Evolutionary conservation across 2,797 vertebrate genomes (phyloP), one percentile per base, ranked within the genome.

Genomic region (Crotalus adamanteus): DNA sequence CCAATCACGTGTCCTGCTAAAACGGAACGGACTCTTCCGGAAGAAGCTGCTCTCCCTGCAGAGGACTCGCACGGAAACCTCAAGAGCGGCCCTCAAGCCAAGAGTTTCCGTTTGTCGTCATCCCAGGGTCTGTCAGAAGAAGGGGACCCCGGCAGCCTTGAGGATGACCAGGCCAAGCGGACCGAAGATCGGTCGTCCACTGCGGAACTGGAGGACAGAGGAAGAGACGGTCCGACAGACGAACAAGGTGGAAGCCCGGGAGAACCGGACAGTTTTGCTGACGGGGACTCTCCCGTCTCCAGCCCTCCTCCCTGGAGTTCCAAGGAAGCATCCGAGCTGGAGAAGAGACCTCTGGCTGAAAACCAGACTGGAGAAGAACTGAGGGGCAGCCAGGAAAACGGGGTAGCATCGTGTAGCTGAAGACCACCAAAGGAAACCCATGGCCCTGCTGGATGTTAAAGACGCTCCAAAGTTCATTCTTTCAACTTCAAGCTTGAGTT

Each of bases 71-170:
- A 85, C n/a, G 92, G 96, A 93, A 95, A 95, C 28, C 95, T 88
- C 93, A 97, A 94, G 94, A 95, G 65, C 87, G 51, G 93, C 96
- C 96, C 92, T 94, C 95, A 95, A 73, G 89, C 86, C 94, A 95
- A 95, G 94, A 95, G 87, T 95, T 96, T 97, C 95, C 97, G 96
- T 93, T 95, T 96, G 86, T 93, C 96, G 51, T 96, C 98, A 95
- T 96, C 97, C 93, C 96, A 93, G 56, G 89, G 95, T 51, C 93
- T 93, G 94, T 96, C 95, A 0, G 94, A 96, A 92, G 96, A 98
- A 95, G 98, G 97, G 93, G 97, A 98, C 93, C 97, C 96, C 91
- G 97, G 98, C 96, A 94, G 96, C 92, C 94, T 97, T 11, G 97
- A 95, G 94, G 96, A 96, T 88, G 97, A 97, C 92, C 95, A 95